Conservation (phyloP, 2,113 vertebrate genomes). For the Istiophorus platypterus region DNA sequence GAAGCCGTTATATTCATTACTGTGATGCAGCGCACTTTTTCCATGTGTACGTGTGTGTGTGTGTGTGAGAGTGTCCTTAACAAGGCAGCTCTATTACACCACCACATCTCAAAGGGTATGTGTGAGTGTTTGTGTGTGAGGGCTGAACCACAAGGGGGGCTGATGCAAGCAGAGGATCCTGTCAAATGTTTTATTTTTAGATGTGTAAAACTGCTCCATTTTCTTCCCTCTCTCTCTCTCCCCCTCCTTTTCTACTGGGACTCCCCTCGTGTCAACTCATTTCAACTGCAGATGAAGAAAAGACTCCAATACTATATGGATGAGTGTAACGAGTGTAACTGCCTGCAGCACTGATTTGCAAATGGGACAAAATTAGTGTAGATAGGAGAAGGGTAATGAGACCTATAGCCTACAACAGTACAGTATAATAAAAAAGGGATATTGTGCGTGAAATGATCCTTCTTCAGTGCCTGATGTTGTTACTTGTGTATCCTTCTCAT, state of each 20-base stretch:
- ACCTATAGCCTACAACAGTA: slow-evolving; percentile 25
- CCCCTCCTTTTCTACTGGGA: slow-evolving; percentile 53
- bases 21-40: slow-evolving; percentile 22
- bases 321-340: slow-evolving; percentile 27
- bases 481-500: slow-evolving; percentile 22
- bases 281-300: slow-evolving; percentile 64
- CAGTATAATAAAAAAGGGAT: slow-evolving; percentile 7
- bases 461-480: slow-evolving; percentile 19
- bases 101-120: slow-evolving; percentile 49
- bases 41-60: slow-evolving; percentile 6
- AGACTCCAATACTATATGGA: slow-evolving; percentile 46
- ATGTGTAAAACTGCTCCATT: slow-evolving; percentile 76
- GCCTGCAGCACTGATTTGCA: slow-evolving; percentile 58
- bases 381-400: slow-evolving; percentile 31
- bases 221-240: slow-evolving; percentile 48
- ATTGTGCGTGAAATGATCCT: slow-evolving; percentile 20
- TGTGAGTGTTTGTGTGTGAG: slow-evolving; percentile 54
- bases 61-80: slow-evolving; percentile 18
- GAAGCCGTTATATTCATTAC: slow-evolving; percentile 9
- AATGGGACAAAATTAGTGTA: slow-evolving; percentile 44
- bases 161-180: slow-evolving; percentile 72
- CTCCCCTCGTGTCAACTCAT: slow-evolving; percentile 60
- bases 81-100: slow-evolving; percentile 59
- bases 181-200: slow-evolving; percentile 82
- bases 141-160: slow-evolving; percentile 57